Percentiles rank a stretch among this genome's conserved stretches.
Evolutionary conservation across 2,113 vertebrate genomes (phyloP).

Genomic region (Chloebia gouldiae): DNA sequence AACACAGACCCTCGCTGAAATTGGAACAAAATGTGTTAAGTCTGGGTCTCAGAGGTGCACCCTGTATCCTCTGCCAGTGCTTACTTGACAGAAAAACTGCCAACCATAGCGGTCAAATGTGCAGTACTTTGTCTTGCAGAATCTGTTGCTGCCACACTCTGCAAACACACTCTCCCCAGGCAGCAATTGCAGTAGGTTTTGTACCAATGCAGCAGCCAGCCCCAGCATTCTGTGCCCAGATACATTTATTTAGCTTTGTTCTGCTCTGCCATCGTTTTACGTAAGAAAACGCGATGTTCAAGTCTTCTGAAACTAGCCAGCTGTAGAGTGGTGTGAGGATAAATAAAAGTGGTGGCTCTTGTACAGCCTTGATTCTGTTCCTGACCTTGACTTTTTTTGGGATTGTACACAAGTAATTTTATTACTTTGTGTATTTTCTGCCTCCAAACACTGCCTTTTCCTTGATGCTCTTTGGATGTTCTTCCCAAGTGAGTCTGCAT

Average conservation of each 20-base stretch:
- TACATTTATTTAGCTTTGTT: not conserved
- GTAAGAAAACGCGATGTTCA: not conserved
- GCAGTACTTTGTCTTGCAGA: not conserved
- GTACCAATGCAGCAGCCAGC: not conserved
- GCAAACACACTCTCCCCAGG: not conserved
- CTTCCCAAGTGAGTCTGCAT: not conserved
- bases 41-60: not conserved
- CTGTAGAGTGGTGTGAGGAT: not conserved
- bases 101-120: not conserved
- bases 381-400: not conserved
- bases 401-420: rapidly evolving
- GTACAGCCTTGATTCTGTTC: not conserved
- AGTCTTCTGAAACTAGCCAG: not conserved
- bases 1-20: not conserved
- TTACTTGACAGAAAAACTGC: not conserved
- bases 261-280: not conserved
- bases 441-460: not conserved
- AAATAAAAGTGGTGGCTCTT: not conserved
- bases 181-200: not conserved
- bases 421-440: not conserved
- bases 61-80: not conserved
- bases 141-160: not conserved
- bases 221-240: not conserved
- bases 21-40: not conserved
- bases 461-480: not conserved